Evolutionary conservation across 2,888 invertebrate genomes (phyloP), one percentile per base, ranked within the genome.

Genomic region (Cepaea hortensis): DNA sequence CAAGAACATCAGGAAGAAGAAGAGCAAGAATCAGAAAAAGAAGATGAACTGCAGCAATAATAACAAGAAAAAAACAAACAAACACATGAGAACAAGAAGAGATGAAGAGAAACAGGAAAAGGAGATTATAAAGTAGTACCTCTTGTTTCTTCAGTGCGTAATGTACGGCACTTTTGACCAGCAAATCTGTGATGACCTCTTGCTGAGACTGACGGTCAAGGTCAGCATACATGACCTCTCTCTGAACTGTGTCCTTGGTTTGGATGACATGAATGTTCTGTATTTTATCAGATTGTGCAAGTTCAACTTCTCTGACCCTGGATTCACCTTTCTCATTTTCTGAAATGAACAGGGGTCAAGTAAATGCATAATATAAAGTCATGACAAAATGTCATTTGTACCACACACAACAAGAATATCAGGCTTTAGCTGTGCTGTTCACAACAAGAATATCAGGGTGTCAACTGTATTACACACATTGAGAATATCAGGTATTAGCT

Each of bases 101-200:
- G 35, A 35, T 35, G 35, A 35, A 20, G 35, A 23, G 48, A 3
- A 18, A 23, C 35, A 75, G 5, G 13, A 75, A 6, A 23, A 46
- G 18, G 35, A 75, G 6, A 75, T n/a, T 23, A 75, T 15, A 20
- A 15, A 35, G 11, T 18, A 87, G 76, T 81, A 93, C 93, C 92
- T 93, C 91, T 89, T 94, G 93, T 88, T 92, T 93, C 85, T 93
- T 91, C 86, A 94, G 91, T 55, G 94, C 94, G 88, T 93, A 92
- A 89, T 93, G 93, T 48, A 94, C 93, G 81, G 94, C 93, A 89
- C 93, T 93, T 89, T 94, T 94, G 61, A 94, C 93, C 55, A 94
- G 91, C 50, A 94, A 90, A 87, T 94, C 94, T 6, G 94, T 93
- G 48, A 94, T 91, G 9, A 94, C 93, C 75, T 93, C 93, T 81